phyloP scores from a whole-genome alignment of 2,888 invertebrate genomes.

The Drosophila histrio region DNA sequence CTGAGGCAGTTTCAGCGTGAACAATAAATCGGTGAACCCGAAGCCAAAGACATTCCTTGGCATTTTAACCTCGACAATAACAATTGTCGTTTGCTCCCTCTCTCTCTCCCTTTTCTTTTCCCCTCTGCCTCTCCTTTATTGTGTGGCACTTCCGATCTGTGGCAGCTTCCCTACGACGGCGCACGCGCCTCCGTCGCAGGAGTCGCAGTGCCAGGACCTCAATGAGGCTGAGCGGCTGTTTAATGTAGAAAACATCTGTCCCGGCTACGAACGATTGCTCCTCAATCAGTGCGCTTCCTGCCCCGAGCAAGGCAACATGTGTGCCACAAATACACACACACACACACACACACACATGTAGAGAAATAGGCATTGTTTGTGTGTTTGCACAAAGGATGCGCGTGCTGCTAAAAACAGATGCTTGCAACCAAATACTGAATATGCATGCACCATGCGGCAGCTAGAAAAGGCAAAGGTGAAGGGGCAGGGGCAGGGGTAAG shows the following conservation, averaged over 20 bases:
- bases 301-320: conserved; percentile 61
- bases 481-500: background rate
- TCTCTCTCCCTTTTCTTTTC: background rate
- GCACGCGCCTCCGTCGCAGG: conserved; percentile 47
- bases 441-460: conserved; percentile 39
- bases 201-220: background rate
- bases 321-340: conserved; percentile 40
- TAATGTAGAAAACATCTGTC: conserved; percentile 73
- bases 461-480: background rate
- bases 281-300: conserved; percentile 80
- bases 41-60: conserved; percentile 47
- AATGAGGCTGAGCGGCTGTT: conserved; percentile 43
- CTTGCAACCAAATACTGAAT: conserved; percentile 30
- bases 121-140: conserved; percentile 1
- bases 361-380: conserved; percentile 40
- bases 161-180: conserved; percentile 32
- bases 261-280: conserved; percentile 62
- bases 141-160: conserved; percentile 68
- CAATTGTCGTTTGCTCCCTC: conserved; percentile 18
- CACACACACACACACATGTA: background rate
- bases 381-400: conserved; percentile 69
- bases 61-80: conserved; percentile 60
- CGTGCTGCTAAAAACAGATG: conserved; percentile 71
- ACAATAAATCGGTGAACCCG: conserved; percentile 62
- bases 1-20: background rate